Evolutionary conservation across 1,140 invertebrate species (phyloP).

Genomic region (Drosophila sproati): DNA sequence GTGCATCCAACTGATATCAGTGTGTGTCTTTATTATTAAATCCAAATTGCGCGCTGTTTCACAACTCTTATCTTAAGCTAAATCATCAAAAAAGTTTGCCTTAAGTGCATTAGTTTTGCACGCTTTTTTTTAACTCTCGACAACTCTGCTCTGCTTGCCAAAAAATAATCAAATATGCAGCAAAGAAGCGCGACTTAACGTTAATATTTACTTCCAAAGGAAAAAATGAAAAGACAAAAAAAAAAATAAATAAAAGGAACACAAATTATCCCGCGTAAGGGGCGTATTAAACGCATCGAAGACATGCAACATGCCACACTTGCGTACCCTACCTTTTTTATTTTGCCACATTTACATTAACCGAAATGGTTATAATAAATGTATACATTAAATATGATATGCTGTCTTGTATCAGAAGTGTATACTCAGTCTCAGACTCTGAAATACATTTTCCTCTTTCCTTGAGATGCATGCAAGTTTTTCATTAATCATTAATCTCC

Average conservation of each 20-base stretch:
- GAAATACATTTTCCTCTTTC: too few species aligned
- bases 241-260: constrained; percentile 44
- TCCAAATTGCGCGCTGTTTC: not conserved
- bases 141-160: constrained; percentile 25
- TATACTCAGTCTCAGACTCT: too few species aligned
- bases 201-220: constrained; percentile 57
- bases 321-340: not conserved
- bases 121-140: not conserved
- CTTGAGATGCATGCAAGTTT: too few species aligned
- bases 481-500: too few species aligned
- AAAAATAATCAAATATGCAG: constrained; percentile 14
- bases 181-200: constrained; percentile 38
- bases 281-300: constrained; percentile 60
- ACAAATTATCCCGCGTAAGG: constrained; percentile 61
- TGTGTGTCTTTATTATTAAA: not conserved
- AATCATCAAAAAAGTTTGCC: not conserved
- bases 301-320: constrained; percentile 31
- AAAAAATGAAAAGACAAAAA: constrained; percentile 1
- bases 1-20: not conserved
- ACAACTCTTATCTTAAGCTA: not conserved
- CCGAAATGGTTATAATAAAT: too few species aligned
- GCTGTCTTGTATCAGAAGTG: too few species aligned
- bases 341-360: too few species aligned
- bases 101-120: not conserved
- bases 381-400: too few species aligned